A percentile compares a stretch with the other conserved stretches of the same genome.
These are phyloP conservation scores for Bagarius yarrelli DNA, from an alignment of 2,113 vertebrate species.

Conservation along the genomic window DNA sequence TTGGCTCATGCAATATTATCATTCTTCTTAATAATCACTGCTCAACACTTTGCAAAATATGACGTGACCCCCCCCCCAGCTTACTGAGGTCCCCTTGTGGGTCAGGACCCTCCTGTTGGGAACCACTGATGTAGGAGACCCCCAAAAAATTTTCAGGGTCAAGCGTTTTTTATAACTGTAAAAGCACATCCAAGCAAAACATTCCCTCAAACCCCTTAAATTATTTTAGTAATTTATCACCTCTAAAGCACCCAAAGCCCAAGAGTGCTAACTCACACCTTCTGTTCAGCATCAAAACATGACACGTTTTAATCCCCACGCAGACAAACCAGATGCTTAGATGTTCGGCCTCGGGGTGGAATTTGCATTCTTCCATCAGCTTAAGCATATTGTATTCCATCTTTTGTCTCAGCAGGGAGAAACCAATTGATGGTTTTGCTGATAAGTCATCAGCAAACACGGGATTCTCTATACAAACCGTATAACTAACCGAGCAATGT, in stretches of 20 bases:
- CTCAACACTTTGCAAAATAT: too few relatives aligned
- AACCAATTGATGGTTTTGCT: background rate
- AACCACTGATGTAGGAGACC: background rate
- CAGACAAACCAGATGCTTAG: conserved; percentile 1
- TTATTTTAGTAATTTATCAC: conserved; percentile 20
- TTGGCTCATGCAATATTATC: too few relatives aligned
- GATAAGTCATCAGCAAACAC: background rate
- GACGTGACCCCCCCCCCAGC: too few relatives aligned
- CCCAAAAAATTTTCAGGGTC: too few relatives aligned
- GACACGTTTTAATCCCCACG: background rate
- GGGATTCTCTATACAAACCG: background rate
- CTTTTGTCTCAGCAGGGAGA: background rate
- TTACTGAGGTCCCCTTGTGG: too few relatives aligned
- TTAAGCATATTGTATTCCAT: background rate
- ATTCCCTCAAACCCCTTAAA: background rate
- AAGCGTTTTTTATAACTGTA: background rate
- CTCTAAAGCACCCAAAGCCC: background rate
- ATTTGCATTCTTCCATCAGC: background rate
- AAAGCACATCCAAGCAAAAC: background rate
- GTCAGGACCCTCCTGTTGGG: too few relatives aligned
- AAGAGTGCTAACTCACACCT: background rate
- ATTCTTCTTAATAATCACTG: too few relatives aligned
- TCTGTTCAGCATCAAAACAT: conserved; percentile 12
- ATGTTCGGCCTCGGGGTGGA: conserved; percentile 15
- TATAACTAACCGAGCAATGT: background rate